A percentile compares a stretch with the other conserved stretches of the same genome.
Conservation (phyloP, 1,140 invertebrate genomes). For the Oncopeltus fasciatus region DNA sequence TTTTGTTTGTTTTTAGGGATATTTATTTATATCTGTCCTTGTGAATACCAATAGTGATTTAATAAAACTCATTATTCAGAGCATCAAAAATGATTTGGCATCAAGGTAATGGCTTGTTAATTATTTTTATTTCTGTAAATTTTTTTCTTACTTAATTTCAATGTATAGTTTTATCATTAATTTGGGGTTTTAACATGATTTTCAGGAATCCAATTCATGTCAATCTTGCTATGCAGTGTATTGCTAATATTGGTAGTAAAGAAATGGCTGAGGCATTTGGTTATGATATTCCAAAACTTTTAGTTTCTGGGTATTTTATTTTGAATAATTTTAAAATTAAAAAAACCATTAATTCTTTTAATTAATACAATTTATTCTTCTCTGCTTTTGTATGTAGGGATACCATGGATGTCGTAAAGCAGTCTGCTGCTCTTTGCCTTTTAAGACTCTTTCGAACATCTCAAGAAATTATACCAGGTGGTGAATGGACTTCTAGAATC, state of each 20-base stretch:
- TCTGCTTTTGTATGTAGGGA: slow-evolving; percentile 56
- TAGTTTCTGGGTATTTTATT: slow-evolving; percentile 77
- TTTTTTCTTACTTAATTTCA: not conserved
- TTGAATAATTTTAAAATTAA: not conserved
- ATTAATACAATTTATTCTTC: not conserved
- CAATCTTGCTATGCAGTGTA: slow-evolving; percentile 97
- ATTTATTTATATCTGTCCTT: slow-evolving; percentile 97
- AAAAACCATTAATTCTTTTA: not conserved
- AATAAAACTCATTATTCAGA: slow-evolving; percentile 97
- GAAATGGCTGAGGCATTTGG: slow-evolving; percentile 99
- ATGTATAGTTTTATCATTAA: not conserved
- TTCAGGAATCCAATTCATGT: slow-evolving; percentile 91
- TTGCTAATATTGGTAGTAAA: slow-evolving; percentile 97
- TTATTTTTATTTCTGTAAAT: not conserved
- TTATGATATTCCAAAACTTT: slow-evolving; percentile 91
- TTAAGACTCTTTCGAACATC: slow-evolving; percentile 83
- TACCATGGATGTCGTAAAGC: slow-evolving; percentile 99
- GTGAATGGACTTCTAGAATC: slow-evolving; percentile 97
- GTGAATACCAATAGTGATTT: slow-evolving; percentile 98
- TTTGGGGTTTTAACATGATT: slow-evolving; percentile 11
- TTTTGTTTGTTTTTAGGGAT: slow-evolving; percentile 55
- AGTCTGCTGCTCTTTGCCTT: slow-evolving; percentile 94
- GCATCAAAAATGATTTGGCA: slow-evolving; percentile 96
- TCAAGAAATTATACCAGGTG: slow-evolving; percentile 87
- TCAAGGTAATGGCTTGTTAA: slow-evolving; percentile 37